These are phyloP conservation scores for Agonopterix heracliana DNA, from an alignment of 2,888 invertebrate species.

Conservation along the genomic window DNA sequence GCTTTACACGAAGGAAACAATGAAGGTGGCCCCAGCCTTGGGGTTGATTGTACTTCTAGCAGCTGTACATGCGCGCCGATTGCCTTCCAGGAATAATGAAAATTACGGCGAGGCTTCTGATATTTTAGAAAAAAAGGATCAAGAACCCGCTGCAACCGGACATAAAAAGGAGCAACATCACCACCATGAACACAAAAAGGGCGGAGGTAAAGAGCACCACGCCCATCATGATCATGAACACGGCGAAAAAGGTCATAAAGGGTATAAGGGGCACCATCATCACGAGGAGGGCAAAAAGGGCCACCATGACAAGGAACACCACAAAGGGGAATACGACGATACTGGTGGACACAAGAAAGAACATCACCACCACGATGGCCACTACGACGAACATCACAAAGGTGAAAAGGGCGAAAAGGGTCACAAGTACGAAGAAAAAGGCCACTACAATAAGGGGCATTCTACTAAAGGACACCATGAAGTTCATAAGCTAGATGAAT, in stretches of 20 bases:
- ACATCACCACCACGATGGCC: conserved; percentile 80
- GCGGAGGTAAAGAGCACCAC: conserved; percentile 81
- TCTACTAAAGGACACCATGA: conserved; percentile 91
- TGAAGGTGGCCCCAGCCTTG: conserved; percentile 52
- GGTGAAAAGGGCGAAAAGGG: conserved; percentile 82
- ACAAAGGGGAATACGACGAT: conserved; percentile 79
- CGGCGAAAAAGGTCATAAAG: conserved; percentile 83
- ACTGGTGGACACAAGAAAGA: conserved; percentile 78
- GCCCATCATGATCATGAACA: conserved; percentile 79
- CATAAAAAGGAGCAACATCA: conserved; percentile 68
- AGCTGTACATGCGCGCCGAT: conserved; percentile 40
- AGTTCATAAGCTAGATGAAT: conserved; percentile 89
- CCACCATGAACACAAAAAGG: conserved; percentile 75
- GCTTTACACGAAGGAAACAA: conserved; percentile 27
- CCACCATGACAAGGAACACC: conserved; percentile 82
- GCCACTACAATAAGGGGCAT: conserved; percentile 89
- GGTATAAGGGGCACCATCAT: conserved; percentile 82
- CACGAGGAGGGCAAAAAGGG: conserved; percentile 83
- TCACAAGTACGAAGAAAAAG: conserved; percentile 80
- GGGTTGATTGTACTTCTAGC: conserved; percentile 39
- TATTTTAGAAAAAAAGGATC: conserved; percentile 30
- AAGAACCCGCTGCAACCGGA: conserved; percentile 54
- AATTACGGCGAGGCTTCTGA: not conserved
- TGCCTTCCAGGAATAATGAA: conserved; percentile 15
- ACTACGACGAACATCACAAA: conserved; percentile 79